A percentile compares a stretch with the other conserved stretches of the same genome.
Conservation (phyloP, 2,888 invertebrate genomes). For the Pachycephus smyrnensis region DNA sequence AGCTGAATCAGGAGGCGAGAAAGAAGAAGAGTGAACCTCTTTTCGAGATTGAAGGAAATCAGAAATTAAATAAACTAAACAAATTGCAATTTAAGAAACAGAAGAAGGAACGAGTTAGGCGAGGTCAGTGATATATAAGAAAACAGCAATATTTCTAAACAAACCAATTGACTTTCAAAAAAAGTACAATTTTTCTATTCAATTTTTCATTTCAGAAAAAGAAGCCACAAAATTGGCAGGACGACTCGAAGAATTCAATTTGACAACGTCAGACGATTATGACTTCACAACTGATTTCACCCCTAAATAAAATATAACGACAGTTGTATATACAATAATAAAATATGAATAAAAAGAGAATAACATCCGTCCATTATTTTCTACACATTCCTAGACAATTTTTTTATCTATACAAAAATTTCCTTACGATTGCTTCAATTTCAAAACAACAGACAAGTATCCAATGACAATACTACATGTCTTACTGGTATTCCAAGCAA, state of each 20-base stretch:
- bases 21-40: constrained; percentile 73
- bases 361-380: neutral
- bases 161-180: neutral
- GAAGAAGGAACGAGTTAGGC: constrained; percentile 71
- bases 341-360: neutral
- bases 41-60: constrained; percentile 79
- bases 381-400: neutral
- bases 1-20: constrained; percentile 41
- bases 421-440: neutral
- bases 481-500: neutral
- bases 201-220: constrained; percentile 69
- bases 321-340: neutral
- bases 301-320: constrained; percentile 17
- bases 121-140: constrained; percentile 46
- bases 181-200: constrained; percentile 12
- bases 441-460: neutral
- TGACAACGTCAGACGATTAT: constrained; percentile 71
- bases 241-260: constrained; percentile 74
- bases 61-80: constrained; percentile 71
- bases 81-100: constrained; percentile 77
- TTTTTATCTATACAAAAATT: neutral
- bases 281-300: constrained; percentile 74
- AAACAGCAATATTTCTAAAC: neutral
- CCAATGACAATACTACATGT: neutral
- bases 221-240: constrained; percentile 74